Evolutionary conservation across 1,140 invertebrate genomes (phyloP), one percentile per base, ranked within the genome.

Genomic region (Nebria ingens): DNA sequence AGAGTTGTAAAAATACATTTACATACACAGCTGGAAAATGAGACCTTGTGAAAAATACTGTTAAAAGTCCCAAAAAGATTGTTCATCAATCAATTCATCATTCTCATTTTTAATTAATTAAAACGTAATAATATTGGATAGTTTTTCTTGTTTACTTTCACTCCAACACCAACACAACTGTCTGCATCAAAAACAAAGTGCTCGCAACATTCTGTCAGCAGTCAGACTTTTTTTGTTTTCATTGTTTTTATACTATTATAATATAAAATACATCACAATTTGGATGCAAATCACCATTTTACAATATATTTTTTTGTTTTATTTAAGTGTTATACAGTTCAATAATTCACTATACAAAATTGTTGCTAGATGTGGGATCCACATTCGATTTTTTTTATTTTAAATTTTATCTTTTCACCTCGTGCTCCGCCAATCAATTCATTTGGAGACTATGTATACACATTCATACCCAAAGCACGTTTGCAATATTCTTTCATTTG

Each of bases 1-100:
- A 65, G 60, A 64, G 58, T 59, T 64, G 63, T 64, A 68, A 66
- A 68, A 66, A 66, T 66, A 65, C 65, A 66, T 61, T 65, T 62
- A 66, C 52, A 49, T 56, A 51, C 61, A 64, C 59, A 61, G 59
- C 58, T n/a, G 63, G 59, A 38, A 59, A 60, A 61, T 60, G 59
- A 65, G 61, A 61, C 58, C 53, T 58, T 59, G 57, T 59, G 58
- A 63, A 65, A 62, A 64, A 58, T 65, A 65, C 64, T 62, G 59
- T 58, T 52, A 52, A 40, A 21, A 61, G 61, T 61, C 61, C 58
- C 61, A 56, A 56, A 51, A 52, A 42, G n/a, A n/a, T n/a, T 11
- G 40, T 45, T 45, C 15, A 45, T 17, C 12, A 22, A n/a, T n/a
- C n/a, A n/a, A n/a, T n/a, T n/a, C n/a, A n/a, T n/a, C n/a, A n/a